Evolutionary conservation across 2,113 vertebrate species (phyloP), one percentile per base, ranked within the genome.

Genomic region (Calyptommatus sinebrachiatus): DNA sequence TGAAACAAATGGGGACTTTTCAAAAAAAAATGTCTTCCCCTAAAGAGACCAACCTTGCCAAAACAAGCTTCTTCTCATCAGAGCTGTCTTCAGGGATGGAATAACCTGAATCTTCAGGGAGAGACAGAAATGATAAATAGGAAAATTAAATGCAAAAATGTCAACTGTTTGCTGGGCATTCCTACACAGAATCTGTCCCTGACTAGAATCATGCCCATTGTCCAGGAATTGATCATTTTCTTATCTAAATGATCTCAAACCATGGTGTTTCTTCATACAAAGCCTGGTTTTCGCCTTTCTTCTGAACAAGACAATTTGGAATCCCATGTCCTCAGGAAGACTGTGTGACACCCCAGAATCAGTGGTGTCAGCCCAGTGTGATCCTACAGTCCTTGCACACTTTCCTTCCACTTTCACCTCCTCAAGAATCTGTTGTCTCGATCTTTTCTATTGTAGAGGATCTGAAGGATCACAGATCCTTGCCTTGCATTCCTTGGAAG

Each of bases 271-370:
- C 29, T 21, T 16, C 73, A 62, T 1, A 10, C 31, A 5, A 79
- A 69, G 9, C 78, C 46, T 8, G 20, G 3, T 18, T 85, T 84
- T 4, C 4, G 78, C 14, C 9, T 60, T 35, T 28, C 7, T 46
- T 12, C 65, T 12, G 60, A 14, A 35, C 67, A 11, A 67, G 73
- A 75, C 41, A 48, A 35, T 35, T 73, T 88, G 62, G 82, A 89
- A 28, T 71, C 57, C 10, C 84, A 86, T 9, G 28, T 80, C 29
- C 41, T 71, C 41, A n/a, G 35, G 48, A 83, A 80, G 63, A 81
- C 57, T 45, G 61, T 80, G n/a, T n/a, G n/a, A n/a, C n/a, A n/a
- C n/a, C n/a, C 60, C 88, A 82, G 53, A 82, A 80, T 10, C 69
- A 66, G 3, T 78, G 84, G 71, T 76, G 79, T 1, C 70, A 82